These are phyloP conservation scores for Porites rus DNA, from an alignment of 92 coral and sea anemone species.

Conservation along the genomic window DNA sequence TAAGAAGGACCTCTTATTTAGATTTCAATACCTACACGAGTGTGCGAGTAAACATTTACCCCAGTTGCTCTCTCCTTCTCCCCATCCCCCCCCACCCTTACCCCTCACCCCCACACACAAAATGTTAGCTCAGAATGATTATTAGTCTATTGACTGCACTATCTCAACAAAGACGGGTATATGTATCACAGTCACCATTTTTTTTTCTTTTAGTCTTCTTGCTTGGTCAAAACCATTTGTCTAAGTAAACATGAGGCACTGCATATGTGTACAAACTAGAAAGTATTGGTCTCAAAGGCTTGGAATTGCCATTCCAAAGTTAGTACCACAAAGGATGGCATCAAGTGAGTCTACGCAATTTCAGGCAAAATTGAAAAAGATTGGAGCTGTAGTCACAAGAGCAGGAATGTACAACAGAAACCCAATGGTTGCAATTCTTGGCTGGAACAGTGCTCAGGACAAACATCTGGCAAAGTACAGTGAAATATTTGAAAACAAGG, in stretches of 20 bases:
- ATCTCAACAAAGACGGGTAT: background rate
- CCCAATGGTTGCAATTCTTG: constrained; percentile 91
- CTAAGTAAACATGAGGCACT: background rate
- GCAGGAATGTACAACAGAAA: constrained; percentile 12
- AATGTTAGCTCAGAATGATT: too few species aligned
- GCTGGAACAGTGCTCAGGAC: constrained; percentile 92
- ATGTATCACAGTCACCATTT: too few species aligned
- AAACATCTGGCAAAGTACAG: constrained; percentile 87
- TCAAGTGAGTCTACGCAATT: background rate
- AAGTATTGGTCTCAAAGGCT: background rate
- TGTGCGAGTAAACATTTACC: too few species aligned
- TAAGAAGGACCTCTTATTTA: too few species aligned
- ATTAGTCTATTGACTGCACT: too few species aligned
- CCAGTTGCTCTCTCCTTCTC: too few species aligned
- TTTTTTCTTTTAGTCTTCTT: background rate
- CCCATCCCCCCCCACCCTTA: too few species aligned
- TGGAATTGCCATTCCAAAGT: background rate
- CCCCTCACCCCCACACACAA: too few species aligned
- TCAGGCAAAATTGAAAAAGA: constrained; percentile 49
- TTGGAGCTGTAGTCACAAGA: constrained; percentile 73
- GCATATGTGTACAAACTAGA: background rate
- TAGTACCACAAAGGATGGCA: background rate
- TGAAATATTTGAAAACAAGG: constrained; percentile 80
- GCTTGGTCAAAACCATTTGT: background rate
- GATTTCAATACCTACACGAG: too few species aligned